A percentile compares a stretch with the other conserved stretches of the same genome.
phyloP scores from a whole-genome alignment of 1,140 invertebrate genomes.

The Brachionus koreanus region DNA sequence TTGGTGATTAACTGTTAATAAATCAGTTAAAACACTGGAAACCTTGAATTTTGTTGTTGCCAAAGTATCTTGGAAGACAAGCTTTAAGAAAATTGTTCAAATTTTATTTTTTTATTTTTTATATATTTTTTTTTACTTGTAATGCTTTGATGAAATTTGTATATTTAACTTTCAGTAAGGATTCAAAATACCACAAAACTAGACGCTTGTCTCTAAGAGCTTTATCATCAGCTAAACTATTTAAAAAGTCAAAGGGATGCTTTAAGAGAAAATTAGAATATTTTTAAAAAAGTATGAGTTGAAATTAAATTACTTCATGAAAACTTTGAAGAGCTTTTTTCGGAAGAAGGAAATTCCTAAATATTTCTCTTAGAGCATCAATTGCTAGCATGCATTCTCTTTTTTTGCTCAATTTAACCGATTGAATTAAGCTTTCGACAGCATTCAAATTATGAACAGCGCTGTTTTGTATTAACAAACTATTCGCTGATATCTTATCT shows the following conservation, averaged over 20 bases:
- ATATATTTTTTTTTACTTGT: constrained; percentile 56
- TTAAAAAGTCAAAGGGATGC: constrained; percentile 60
- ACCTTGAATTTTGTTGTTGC: constrained; percentile 77
- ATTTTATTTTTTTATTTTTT: neutral
- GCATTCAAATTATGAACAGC: constrained; percentile 73
- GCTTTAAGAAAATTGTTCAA: constrained; percentile 46
- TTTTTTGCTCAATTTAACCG: constrained; percentile 76
- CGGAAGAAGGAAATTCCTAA: constrained; percentile 30
- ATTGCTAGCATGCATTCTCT: constrained; percentile 69
- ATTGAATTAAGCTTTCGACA: constrained; percentile 69
- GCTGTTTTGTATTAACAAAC: constrained; percentile 76
- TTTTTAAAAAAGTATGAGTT: neutral
- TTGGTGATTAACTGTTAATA: constrained; percentile 61
- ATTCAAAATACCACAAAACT: constrained; percentile 72
- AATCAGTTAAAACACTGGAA: constrained; percentile 65
- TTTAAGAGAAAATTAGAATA: constrained; percentile 51
- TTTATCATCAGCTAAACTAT: constrained; percentile 54
- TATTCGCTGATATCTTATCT: constrained; percentile 80
- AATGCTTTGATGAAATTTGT: constrained; percentile 67
- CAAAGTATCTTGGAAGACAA: constrained; percentile 66
- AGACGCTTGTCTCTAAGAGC: constrained; percentile 59
- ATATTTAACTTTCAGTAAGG: constrained; percentile 74
- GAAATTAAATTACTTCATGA: constrained; percentile 19
- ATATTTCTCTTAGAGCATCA: constrained; percentile 46
- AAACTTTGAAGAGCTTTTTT: constrained; percentile 33